phyloP scores from a whole-genome alignment of 1,140 invertebrate species.

The Drosophila yakuba region DNA sequence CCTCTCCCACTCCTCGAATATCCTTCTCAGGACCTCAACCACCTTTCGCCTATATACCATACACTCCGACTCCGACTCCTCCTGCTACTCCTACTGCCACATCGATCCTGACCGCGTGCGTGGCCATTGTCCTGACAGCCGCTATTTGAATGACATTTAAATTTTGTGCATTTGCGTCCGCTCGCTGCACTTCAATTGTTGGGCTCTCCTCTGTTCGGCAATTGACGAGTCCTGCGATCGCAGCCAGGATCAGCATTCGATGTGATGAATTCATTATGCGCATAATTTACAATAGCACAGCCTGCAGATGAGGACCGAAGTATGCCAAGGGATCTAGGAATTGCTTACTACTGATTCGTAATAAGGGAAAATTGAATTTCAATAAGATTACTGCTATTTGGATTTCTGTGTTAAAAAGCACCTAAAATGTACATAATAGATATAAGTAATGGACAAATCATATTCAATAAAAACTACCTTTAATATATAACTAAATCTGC shows the following conservation, averaged over 20 bases:
- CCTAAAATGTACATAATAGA: not conserved
- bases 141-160: constrained; percentile 79
- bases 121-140: constrained; percentile 68
- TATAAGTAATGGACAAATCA: too few species aligned
- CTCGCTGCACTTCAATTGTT: constrained; percentile 56
- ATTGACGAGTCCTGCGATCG: constrained; percentile 44
- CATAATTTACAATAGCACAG: constrained; percentile 7
- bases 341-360: not conserved
- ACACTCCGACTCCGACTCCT: constrained; percentile 8
- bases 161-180: constrained; percentile 53
- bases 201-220: constrained; percentile 35
- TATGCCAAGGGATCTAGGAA: constrained; percentile 9
- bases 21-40: constrained; percentile 19
- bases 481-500: too few species aligned
- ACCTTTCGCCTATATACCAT: constrained; percentile 29
- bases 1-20: constrained; percentile 20
- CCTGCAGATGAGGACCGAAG: constrained; percentile 22
- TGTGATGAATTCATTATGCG: constrained; percentile 64
- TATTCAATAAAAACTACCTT: too few species aligned
- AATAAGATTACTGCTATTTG: not conserved
- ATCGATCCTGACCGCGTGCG: constrained; percentile 56
- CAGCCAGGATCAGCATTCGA: constrained; percentile 50
- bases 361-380: not conserved
- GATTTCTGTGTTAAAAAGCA: not conserved
- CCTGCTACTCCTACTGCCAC: constrained; percentile 10